Evolutionary conservation across 2,797 vertebrate genomes (phyloP).

Genomic region (Amblyopsis hoosieri): DNA sequence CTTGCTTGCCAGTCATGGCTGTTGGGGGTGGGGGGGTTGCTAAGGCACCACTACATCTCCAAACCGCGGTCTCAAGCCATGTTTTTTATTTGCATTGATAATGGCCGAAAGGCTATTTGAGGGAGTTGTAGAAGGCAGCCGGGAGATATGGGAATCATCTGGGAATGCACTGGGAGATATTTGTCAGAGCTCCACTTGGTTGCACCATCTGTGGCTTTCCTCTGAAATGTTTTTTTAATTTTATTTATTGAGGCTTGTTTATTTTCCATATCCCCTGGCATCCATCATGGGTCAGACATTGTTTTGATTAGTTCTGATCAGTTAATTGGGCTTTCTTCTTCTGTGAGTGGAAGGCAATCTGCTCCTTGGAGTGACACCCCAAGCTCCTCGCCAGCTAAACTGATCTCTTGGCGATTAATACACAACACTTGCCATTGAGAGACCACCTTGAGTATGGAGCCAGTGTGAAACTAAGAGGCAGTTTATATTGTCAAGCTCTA

Average conservation of each 20-base stretch:
- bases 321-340: slow-evolving; percentile 53
- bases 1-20: slow-evolving; percentile 18
- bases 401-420: slow-evolving; percentile 29
- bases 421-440: not conserved
- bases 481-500: no score
- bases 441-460: no score
- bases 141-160: slow-evolving; percentile 46
- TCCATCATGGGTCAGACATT: slow-evolving; percentile 47
- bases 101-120: slow-evolving; percentile 56
- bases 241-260: slow-evolving; percentile 61
- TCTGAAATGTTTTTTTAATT: slow-evolving; percentile 60
- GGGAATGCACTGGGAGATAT: slow-evolving; percentile 36
- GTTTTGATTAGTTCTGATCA: slow-evolving; percentile 69
- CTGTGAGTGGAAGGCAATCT: slow-evolving; percentile 44
- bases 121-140: slow-evolving; percentile 43
- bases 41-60: slow-evolving; percentile 31
- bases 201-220: slow-evolving; percentile 70
- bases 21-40: not conserved
- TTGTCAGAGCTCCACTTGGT: slow-evolving; percentile 37
- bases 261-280: slow-evolving; percentile 43
- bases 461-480: no score
- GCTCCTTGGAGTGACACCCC: slow-evolving; percentile 35
- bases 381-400: slow-evolving; percentile 14
- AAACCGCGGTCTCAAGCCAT: slow-evolving; percentile 64
- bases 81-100: slow-evolving; percentile 75